phyloP scores from a whole-genome alignment of 2,888 invertebrate species.

The Autographa pulchrina region DNA sequence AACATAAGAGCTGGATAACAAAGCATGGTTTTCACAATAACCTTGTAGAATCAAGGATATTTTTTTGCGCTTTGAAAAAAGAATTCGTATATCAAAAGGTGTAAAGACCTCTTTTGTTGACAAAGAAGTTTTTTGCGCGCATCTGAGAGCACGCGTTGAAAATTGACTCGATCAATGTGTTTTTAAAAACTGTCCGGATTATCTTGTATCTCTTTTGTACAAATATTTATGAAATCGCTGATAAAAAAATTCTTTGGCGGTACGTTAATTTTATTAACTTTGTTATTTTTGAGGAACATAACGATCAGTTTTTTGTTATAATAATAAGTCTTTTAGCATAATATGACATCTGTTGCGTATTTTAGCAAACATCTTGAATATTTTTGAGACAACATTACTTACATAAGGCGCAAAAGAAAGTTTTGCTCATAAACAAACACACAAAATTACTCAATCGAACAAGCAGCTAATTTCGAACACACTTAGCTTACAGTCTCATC shows the following conservation, averaged over 20 bases:
- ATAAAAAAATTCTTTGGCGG: slow-evolving; percentile 48
- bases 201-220: slow-evolving; percentile 64
- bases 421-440: slow-evolving; percentile 21
- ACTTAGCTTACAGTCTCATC: slow-evolving; percentile 44
- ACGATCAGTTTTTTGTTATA: not conserved
- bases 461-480: slow-evolving; percentile 41
- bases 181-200: slow-evolving; percentile 60
- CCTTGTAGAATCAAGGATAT: slow-evolving; percentile 75
- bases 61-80: slow-evolving; percentile 72
- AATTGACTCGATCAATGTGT: slow-evolving; percentile 66
- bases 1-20: slow-evolving; percentile 27
- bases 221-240: slow-evolving; percentile 57
- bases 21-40: slow-evolving; percentile 10
- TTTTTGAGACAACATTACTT: not conserved
- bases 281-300: not conserved
- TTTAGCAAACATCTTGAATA: not conserved
- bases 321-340: not conserved
- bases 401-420: not conserved
- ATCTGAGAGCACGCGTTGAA: slow-evolving; percentile 82
- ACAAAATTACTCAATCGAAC: slow-evolving; percentile 52
- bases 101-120: slow-evolving; percentile 66
- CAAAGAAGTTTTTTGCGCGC: slow-evolving; percentile 75
- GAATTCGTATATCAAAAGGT: slow-evolving; percentile 76
- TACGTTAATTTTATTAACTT: slow-evolving; percentile 11
- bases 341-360: not conserved